phyloP scores from a whole-genome alignment of 2,888 invertebrate genomes.

The Agrotis segetum region DNA sequence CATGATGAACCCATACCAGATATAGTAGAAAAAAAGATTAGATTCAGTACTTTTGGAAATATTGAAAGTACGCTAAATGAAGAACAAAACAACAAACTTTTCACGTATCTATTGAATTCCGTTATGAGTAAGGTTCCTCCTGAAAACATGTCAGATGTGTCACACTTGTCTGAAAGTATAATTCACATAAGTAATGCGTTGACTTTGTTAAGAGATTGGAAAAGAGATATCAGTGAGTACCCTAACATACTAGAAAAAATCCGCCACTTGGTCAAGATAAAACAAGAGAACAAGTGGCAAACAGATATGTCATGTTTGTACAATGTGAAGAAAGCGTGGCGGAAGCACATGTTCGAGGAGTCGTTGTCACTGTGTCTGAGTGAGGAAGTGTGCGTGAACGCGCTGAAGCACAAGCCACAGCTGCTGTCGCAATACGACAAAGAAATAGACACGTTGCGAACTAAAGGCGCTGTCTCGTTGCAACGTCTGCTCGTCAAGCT shows the following conservation, averaged over 20 bases:
- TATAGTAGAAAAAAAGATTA: conserved; percentile 77
- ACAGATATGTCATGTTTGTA: conserved; percentile 71
- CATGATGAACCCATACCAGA: conserved; percentile 74
- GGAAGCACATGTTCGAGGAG: conserved; percentile 77
- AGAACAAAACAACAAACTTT: conserved; percentile 74
- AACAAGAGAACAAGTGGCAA: conserved; percentile 67
- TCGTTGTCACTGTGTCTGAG: conserved; percentile 72
- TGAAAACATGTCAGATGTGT: conserved; percentile 69
- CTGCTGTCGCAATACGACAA: conserved; percentile 69
- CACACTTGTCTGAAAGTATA: conserved; percentile 64
- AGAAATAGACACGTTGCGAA: conserved; percentile 68
- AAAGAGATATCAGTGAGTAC: conserved; percentile 72
- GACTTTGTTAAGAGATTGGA: conserved; percentile 75
- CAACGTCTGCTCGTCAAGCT: conserved; percentile 73
- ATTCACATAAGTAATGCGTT: conserved; percentile 64
- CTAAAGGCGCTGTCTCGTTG: conserved; percentile 68
- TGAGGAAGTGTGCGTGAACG: conserved; percentile 78
- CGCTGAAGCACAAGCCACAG: conserved; percentile 79
- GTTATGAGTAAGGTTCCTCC: conserved; percentile 62
- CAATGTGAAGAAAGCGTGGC: conserved; percentile 76
- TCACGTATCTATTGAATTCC: conserved; percentile 72
- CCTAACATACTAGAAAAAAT: conserved; percentile 70
- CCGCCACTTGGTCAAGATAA: conserved; percentile 69
- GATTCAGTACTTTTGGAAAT: conserved; percentile 70
- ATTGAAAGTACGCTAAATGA: conserved; percentile 68